Evolutionary conservation across 2,797 vertebrate genomes (phyloP), one percentile per base, ranked within the genome.

Genomic region (Anguilla pacifica): DNA sequence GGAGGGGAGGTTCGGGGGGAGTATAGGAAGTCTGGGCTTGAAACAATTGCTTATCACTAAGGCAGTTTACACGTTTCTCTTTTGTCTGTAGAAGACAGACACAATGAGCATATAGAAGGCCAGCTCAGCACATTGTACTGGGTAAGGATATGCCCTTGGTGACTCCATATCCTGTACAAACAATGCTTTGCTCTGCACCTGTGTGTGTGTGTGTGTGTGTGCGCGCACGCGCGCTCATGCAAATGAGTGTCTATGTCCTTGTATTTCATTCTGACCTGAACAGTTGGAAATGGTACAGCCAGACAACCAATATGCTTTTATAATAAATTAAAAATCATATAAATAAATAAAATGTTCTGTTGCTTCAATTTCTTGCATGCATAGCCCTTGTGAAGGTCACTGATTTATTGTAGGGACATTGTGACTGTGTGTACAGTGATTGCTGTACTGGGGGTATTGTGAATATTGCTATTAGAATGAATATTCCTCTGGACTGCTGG

Each of bases 111-210:
- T 70, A n/a, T 85, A 81, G 72, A 82, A 35, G 35, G 74, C 85
- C 84, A 51, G 17, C 74, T 85, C 84, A 83, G 87, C 84, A 86
- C 85, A 55, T 61, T 57, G 28, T 25, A 59, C n/a, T 25, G 17
- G 22, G 70, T 85, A 35, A 87, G 49, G 87, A 77, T 61, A 22
- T 88, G 83, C 70, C 84, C 55, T 86, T 86, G 84, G 11, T 43
- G 19, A 6, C 39, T 64, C 46, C 19, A 51, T 67, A 59, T 88
- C 85, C 74, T 86, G 72, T 85, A 82, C 87, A 88, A n/a, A 49
- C 51, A 61, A 61, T 46, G 83, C 11, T 49, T 19, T 81, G 35
- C 15, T 57, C 43, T 28, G 28, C 43, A 49, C 35, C 43, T 84
- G 46, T 72, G 28, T 10, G 49, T 43, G 64, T 72, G 87, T 19